Evolutionary conservation across 2,797 vertebrate genomes (phyloP).

Genomic region (Chromis chromis): DNA sequence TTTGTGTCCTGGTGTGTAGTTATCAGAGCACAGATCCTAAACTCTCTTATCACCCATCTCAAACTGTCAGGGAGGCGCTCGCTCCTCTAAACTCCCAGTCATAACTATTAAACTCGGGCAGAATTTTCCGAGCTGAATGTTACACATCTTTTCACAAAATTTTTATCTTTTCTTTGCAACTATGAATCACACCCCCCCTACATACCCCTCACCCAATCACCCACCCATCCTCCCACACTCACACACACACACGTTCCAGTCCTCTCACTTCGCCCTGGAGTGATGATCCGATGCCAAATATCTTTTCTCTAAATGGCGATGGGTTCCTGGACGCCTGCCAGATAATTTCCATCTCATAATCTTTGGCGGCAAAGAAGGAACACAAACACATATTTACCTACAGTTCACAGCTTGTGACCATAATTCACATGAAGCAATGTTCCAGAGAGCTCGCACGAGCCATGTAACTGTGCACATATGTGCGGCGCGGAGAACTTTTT

Average conservation of each 20-base stretch:
- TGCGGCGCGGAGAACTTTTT: conserved; percentile 12
- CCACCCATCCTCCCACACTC: conserved; percentile 11
- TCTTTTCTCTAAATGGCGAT: conserved; percentile 80
- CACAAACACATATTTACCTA: conserved; percentile 84
- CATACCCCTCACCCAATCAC: conserved; percentile 4
- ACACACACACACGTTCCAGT: conserved; percentile 66
- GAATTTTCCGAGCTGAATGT: conserved; percentile 17
- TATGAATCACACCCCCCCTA: conserved; percentile 27
- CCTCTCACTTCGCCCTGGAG: conserved; percentile 76
- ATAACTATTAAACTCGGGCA: conserved; percentile 34
- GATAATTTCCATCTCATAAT: conserved; percentile 85
- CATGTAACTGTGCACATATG: conserved; percentile 44
- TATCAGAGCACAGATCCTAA: conserved; percentile 67
- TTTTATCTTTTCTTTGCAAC: conserved; percentile 35
- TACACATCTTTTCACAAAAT: conserved; percentile 16
- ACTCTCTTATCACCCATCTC: conserved; percentile 68
- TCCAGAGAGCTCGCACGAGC: conserved; percentile 55
- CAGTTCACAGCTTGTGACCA: conserved; percentile 81
- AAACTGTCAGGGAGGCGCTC: conserved; percentile 57
- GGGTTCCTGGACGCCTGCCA: conserved; percentile 78
- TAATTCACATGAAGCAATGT: conserved; percentile 70
- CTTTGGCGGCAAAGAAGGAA: conserved; percentile 76
- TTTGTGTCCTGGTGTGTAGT: conserved; percentile 39
- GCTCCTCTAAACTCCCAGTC: conserved; percentile 58
- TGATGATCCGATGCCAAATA: conserved; percentile 79